These are phyloP conservation scores for Ormyrus pomaceus DNA, from an alignment of 2,888 invertebrate species.

Conservation along the genomic window DNA sequence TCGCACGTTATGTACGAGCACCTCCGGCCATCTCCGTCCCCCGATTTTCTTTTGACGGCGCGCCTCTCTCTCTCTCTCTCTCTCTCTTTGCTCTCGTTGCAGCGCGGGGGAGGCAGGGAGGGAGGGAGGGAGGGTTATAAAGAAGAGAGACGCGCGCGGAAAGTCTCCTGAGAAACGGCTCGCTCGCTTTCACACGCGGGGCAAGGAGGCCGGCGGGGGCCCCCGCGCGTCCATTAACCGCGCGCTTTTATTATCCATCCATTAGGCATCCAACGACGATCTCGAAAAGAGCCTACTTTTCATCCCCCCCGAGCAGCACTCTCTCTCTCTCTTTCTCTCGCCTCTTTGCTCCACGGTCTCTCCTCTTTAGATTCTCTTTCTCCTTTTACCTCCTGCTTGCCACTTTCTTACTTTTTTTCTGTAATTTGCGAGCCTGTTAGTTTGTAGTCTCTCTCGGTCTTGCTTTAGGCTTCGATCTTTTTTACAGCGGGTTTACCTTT, in stretches of 20 bases:
- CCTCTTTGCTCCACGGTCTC: not conserved
- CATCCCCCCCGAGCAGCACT: slow-evolving; percentile 13
- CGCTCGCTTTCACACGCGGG: slow-evolving; percentile 34
- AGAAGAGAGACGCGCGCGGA: not conserved
- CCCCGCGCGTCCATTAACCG: slow-evolving; percentile 35
- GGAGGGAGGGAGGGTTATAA: not conserved
- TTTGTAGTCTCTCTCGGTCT: too few species aligned
- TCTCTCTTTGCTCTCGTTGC: slow-evolving; percentile 13
- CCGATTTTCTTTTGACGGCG: too few species aligned
- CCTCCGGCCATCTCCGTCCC: not conserved
- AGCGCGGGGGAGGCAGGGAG: not conserved
- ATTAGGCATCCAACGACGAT: slow-evolving; percentile 43
- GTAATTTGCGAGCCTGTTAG: slow-evolving; percentile 13
- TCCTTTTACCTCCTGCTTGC: slow-evolving; percentile 8
- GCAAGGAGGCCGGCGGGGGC: not conserved
- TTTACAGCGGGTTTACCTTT: too few species aligned
- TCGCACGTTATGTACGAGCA: not conserved
- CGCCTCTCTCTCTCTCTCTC: not conserved
- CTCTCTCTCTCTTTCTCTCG: not conserved
- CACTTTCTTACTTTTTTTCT: slow-evolving; percentile 17
- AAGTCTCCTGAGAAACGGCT: slow-evolving; percentile 7
- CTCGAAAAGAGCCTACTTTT: slow-evolving; percentile 44
- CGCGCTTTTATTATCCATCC: slow-evolving; percentile 44
- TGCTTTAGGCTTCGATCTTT: too few species aligned
- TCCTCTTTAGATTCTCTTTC: too few species aligned